These are phyloP conservation scores for Pectinophora gossypiella DNA, from an alignment of 1,140 invertebrate species.

Conservation along the genomic window DNA sequence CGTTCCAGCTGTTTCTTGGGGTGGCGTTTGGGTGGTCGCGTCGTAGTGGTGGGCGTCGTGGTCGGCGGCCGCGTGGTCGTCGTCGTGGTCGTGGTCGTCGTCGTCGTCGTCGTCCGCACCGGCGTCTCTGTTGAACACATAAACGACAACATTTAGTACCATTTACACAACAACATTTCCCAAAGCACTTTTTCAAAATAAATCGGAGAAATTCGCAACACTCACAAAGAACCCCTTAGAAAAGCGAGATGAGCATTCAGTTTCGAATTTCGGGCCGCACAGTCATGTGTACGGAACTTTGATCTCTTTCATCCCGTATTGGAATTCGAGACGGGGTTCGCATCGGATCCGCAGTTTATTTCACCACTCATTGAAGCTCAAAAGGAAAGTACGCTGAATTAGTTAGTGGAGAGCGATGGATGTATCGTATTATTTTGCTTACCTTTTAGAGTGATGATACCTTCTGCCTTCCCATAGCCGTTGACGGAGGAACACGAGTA, in stretches of 20 bases:
- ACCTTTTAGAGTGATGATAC: conserved; percentile 78
- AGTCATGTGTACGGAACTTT: not conserved
- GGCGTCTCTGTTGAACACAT: conserved; percentile 62
- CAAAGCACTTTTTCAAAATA: too few species aligned
- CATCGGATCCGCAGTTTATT: not conserved
- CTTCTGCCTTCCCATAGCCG: conserved; percentile 84
- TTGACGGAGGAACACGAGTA: conserved; percentile 86
- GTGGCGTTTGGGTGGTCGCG: conserved; percentile 50
- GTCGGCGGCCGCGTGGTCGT: conserved; percentile 41
- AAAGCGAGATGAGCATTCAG: not conserved
- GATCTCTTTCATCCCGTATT: not conserved
- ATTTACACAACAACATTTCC: too few species aligned
- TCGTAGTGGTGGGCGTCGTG: conserved; percentile 35
- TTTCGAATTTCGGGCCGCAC: not conserved
- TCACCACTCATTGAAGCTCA: not conserved
- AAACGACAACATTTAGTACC: not conserved
- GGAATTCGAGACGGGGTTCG: not conserved
- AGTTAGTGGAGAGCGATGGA: too few species aligned
- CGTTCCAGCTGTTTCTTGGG: conserved; percentile 50
- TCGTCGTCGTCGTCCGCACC: conserved; percentile 57
- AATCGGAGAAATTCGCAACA: too few species aligned
- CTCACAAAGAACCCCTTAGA: too few species aligned
- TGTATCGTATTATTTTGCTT: conserved; percentile 4
- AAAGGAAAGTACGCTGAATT: not conserved
- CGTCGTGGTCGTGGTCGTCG: conserved; percentile 53